Base-by-base conservation (phyloP, 2,888 invertebrate genomes). In the Drosophila neotestacea region DNA sequence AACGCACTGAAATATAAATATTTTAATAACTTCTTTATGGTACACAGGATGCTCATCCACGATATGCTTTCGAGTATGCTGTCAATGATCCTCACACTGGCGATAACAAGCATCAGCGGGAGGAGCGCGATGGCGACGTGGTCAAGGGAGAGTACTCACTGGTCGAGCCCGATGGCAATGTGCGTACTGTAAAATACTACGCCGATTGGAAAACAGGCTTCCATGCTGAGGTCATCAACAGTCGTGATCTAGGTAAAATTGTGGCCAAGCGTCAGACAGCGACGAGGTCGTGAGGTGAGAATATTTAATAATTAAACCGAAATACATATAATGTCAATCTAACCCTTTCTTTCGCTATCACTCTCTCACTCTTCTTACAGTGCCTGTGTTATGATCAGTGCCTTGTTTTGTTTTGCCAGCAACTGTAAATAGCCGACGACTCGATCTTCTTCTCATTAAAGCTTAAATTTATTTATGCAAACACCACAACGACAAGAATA, bases 191-290 rank as follows among this genome's bases (percentile, higher is more conserved):
- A 65, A 94, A 95, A 92, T 96, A 96, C 92, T 94, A 95, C 63
- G 96, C 96, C 62, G 96, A 96, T 91, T 96, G 96, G 96, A 95
- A 95, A 92, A 95, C 95, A 81, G 96, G 96, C 87, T 96, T 96
- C 93, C 95, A 96, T 91, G 96, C 96, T 68, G 93, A 94, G 90
- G 95, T 96, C 52, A 94, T 94, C 91, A 95, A 95, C 92, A 94
- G 94, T 93, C 94, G 94, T 92, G 94, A 94, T 92, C 84, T 90
- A 46, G 86, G 74, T 39, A 92, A 92, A 83, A 79, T 87, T 55
- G 83, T 92, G 77, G 90, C 88, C 66, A 92, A 92, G 79, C 92
- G 92, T 28, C 81, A 81, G 66, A 71, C 86, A 47, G 74, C 73
- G 32, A 62, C 67, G 84, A 91, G 85, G 71, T 70, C 73, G 77